Evolutionary conservation across 2,113 vertebrate species (phyloP), one percentile per base, ranked within the genome.

Genomic region (Oncorhynchus mykiss): DNA sequence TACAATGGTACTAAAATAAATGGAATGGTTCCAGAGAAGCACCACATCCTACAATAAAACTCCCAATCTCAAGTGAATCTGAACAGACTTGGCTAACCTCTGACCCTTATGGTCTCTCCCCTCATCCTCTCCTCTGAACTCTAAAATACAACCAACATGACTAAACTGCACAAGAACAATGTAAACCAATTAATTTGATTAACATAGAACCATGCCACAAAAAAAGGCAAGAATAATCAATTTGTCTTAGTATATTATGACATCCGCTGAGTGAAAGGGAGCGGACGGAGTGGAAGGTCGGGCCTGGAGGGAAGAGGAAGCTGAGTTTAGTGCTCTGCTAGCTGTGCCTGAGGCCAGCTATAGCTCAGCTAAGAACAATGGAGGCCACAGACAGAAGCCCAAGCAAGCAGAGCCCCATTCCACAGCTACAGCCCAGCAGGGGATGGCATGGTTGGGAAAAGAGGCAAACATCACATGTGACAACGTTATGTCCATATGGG

Each of bases 151-250:
- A 66, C 74, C 77, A 79, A 69, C 22, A 70, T 73, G 48, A 67
- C 48, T 39, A 57, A 84, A 60, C 71, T 71, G 54, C 80, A 68
- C 67, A 72, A 39, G 76, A 76, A 83, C 67, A 76, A 67, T 74
- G 45, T 75, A 45, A 70, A 65, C 49, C 77, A 87, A 91, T 79
- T 83, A 77, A 88, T 88, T 49, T n/a, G 57, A 84, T 80, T 79
- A 80, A 74, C 81, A 78, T 76, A 70, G 67, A 77, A 74, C 65
- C 71, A 79, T 39, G 51, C 27, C 72, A 60, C 39, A 51, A 79
- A 45, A 39, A 78, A 78, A 77, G 69, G 84, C 85, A 80, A 72
- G 76, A 69, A 73, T 71, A 92, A 90, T 91, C 87, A 45, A 88
- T 91, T 92, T 67, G 85, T 74, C 78, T 79, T 79, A 81, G 81